Conservation (phyloP, 2,797 vertebrate species). For the Malacoraja senta region DNA sequence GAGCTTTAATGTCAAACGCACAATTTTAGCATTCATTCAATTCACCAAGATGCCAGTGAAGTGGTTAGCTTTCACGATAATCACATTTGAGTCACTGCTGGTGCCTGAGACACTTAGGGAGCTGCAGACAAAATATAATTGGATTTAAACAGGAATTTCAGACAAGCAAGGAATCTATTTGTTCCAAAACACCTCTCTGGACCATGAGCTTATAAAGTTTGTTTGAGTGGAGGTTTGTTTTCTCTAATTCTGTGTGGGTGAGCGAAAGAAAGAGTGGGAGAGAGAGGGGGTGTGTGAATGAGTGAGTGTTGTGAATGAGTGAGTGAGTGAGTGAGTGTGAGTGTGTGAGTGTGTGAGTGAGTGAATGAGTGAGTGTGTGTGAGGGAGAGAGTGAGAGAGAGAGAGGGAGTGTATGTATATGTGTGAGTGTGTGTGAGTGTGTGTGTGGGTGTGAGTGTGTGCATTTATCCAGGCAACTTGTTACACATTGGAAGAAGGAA, state of each 20-base stretch:
- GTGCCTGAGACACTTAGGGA: neutral
- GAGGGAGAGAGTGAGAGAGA: too few species aligned
- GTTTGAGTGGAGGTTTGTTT: neutral
- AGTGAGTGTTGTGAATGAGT: too few species aligned
- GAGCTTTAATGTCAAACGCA: neutral
- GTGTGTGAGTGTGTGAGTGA: too few species aligned
- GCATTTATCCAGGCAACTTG: neutral
- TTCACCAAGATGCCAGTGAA: neutral
- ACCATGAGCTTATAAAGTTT: neutral
- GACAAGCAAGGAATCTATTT: neutral
- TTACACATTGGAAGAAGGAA: neutral
- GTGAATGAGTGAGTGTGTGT: neutral
- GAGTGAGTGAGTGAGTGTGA: neutral
- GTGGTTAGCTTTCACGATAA: neutral
- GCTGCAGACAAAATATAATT: neutral
- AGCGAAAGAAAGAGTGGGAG: too few species aligned
- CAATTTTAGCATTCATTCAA: neutral
- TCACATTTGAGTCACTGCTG: neutral
- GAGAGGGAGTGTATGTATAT: too few species aligned
- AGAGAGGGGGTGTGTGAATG: too few species aligned
- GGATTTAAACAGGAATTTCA: neutral
- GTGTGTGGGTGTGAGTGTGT: too few species aligned
- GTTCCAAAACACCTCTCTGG: neutral
- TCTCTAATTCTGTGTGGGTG: neutral
- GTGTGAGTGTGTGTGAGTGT: too few species aligned